Conservation (phyloP, 2,797 vertebrate genomes). For the Neosilurus hyrtlii region DNA sequence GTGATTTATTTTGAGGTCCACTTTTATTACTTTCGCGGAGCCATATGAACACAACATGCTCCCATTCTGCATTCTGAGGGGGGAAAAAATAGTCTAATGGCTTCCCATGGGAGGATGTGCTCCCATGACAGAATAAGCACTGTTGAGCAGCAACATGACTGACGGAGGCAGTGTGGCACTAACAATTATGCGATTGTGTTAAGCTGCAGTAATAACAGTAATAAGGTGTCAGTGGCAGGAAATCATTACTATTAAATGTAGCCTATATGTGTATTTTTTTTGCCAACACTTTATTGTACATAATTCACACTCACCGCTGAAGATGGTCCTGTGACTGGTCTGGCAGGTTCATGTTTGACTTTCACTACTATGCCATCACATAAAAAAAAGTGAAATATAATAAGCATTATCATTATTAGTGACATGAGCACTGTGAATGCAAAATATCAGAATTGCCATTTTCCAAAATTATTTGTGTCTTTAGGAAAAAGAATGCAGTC, state of each 20-base stretch:
- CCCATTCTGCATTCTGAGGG: no score
- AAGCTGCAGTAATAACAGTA: neutral
- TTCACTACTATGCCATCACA: no score
- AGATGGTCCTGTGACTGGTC: no score
- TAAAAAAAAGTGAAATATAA: no score
- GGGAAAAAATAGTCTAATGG: neutral
- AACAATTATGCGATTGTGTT: neutral
- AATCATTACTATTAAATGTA: neutral
- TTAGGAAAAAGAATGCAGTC: no score
- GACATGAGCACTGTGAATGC: no score
- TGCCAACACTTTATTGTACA: neutral
- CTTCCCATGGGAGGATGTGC: neutral
- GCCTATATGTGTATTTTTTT: neutral
- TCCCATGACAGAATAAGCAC: constrained; percentile 9
- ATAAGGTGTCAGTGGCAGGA: neutral
- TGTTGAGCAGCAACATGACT: neutral
- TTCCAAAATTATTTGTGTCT: no score
- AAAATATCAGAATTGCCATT: no score
- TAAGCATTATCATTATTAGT: no score
- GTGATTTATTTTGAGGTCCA: neutral
- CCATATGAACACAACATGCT: neutral
- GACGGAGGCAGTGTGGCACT: neutral
- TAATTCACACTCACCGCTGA: no score
- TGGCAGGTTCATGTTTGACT: no score
- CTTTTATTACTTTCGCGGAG: neutral